Percentiles rank a stretch among this genome's conserved stretches.
Conservation (phyloP, 1,140 invertebrate species). For the Diplogasteroides magnus region DNA sequence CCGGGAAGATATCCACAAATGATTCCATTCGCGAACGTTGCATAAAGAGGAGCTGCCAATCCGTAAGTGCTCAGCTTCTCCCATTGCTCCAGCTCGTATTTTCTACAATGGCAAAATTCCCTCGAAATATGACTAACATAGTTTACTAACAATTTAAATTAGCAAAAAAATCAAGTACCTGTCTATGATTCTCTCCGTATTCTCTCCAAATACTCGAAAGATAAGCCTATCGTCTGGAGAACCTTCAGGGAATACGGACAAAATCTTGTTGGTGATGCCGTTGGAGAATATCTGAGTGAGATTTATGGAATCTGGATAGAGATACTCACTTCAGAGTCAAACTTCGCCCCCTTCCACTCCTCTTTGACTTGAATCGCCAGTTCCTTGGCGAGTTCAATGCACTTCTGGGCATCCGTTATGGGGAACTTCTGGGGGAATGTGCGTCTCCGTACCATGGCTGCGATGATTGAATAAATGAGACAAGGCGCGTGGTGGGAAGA, state of each 20-base stretch:
- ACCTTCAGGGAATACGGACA: conserved; percentile 64
- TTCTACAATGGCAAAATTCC: conserved; percentile 28
- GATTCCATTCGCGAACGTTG: conserved; percentile 86
- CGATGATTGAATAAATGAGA: no score
- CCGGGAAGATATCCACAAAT: conserved; percentile 86
- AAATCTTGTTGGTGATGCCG: conserved; percentile 87
- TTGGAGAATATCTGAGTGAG: conserved; percentile 76
- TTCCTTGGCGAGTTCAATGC: conserved; percentile 11
- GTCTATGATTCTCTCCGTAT: conserved; percentile 87
- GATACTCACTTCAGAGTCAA: conserved; percentile 22
- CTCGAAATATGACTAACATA: conserved; percentile 13
- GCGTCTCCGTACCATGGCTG: no score
- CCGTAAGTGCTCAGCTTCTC: conserved; percentile 71
- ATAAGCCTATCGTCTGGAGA: conserved; percentile 65
- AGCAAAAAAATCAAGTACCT: no score
- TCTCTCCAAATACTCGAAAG: conserved; percentile 83
- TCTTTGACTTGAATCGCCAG: conserved; percentile 18
- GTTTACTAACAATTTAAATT: no score
- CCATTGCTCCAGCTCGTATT: conserved; percentile 46
- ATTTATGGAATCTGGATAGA: background rate
- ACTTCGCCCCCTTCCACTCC: conserved; percentile 17
- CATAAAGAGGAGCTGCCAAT: conserved; percentile 78
- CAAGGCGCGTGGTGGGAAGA: no score
- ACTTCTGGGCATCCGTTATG: background rate
- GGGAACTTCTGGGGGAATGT: conserved; percentile 7